Base-by-base conservation (phyloP, 2,888 invertebrate genomes). In the Schrankia costaestrigalis region DNA sequence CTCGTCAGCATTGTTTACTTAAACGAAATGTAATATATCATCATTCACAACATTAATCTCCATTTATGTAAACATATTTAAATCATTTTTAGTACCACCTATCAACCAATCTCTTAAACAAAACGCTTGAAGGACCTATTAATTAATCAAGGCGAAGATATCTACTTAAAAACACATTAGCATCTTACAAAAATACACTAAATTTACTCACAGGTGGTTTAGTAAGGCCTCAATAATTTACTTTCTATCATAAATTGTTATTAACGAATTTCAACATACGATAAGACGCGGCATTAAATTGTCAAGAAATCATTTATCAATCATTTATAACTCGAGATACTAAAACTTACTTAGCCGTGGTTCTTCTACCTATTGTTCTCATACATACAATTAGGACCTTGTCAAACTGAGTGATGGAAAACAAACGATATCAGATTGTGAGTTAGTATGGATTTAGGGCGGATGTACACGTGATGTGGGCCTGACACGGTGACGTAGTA, bases 71-170 rank as follows among this genome's bases (percentile, higher is more conserved):
- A 70, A 79, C 75, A 74, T 78, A 79, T 77, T 76, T 57, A 71
- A 76, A 72, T 69, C 72, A 75, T 74, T 70, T 63, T 61, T 62
- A 52, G 51, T 68, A 67, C 62, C 58, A 49, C 56, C 56, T 71
- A 67, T 74, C 67, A n/a, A n/a, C n/a, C n/a, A n/a, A n/a, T 74
- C 56, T 48, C 42, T 56, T 50, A 41, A 66, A 75, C 71, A 76
- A 74, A 74, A 65, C 64, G 59, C 56, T 55, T 50, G 58, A 65
- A 66, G 57, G 47, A 63, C 66, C 66, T 66, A 74, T 76, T 70
- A 81, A 86, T 86, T 83, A 85, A 85, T 85, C 85, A 85, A 76
- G 71, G 68, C 71, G 72, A 68, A 71, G 72, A 77, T 78, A 79
- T 74, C 80, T 82, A 85, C 74, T 86, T 85, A 80, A 80, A 85